These are phyloP conservation scores for Propithecus deckenii DNA, from an alignment of 2,797 vertebrate species.

Conservation along the genomic window DNA sequence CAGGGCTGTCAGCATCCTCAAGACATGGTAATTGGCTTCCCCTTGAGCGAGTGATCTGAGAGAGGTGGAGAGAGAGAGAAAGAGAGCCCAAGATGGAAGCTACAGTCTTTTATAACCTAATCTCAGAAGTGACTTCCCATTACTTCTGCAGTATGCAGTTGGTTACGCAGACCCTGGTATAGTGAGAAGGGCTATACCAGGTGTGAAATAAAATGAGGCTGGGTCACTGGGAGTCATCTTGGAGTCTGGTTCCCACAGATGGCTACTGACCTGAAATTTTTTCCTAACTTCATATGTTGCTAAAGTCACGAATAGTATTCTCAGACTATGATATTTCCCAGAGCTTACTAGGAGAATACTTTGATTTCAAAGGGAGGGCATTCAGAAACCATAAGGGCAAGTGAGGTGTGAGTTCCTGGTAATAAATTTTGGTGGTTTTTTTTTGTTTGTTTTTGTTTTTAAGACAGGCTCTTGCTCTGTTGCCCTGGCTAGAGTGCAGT, in stretches of 20 bases:
- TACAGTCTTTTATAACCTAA: background rate
- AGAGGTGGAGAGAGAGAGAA: too few species aligned
- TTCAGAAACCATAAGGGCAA: background rate
- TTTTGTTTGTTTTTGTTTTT: background rate
- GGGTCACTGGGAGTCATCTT: background rate
- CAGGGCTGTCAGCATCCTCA: background rate
- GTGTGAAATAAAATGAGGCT: background rate
- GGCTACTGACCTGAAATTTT: background rate
- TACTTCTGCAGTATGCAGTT: background rate
- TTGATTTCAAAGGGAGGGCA: background rate
- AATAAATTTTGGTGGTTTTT: background rate
- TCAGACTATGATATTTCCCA: background rate
- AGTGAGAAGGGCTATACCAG: background rate
- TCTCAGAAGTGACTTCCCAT: background rate
- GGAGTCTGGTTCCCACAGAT: background rate
- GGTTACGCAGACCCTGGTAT: background rate
- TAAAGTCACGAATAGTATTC: slow-evolving; percentile 3
- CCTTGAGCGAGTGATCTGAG: background rate
- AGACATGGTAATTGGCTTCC: background rate
- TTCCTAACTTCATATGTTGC: background rate
- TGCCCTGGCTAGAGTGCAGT: background rate
- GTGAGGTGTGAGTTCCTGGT: background rate
- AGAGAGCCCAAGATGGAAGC: background rate
- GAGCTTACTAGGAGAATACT: background rate
- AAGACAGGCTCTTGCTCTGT: background rate